Conservation (phyloP, 2,797 vertebrate species). For the Arrhamphus sclerolepis region DNA sequence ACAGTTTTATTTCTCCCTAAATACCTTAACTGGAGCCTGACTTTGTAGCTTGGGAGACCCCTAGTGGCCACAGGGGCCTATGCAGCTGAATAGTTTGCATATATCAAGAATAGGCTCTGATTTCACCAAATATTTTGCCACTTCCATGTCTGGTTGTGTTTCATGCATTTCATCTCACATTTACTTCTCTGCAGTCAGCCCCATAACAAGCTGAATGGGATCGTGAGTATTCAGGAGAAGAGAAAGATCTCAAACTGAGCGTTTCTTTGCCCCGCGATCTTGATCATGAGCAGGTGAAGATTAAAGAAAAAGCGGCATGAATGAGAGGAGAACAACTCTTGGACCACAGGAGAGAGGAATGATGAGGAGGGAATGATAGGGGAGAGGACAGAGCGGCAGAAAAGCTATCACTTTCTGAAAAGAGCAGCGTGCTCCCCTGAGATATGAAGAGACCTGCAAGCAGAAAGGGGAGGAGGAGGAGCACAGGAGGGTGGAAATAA, state of each 20-base stretch:
- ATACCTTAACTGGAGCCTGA: too few species aligned
- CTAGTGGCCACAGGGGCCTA: not conserved
- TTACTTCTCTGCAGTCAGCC: too few species aligned
- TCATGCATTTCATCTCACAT: too few species aligned
- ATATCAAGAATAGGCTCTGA: not conserved
- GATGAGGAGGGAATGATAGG: not conserved
- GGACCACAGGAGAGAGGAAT: not conserved
- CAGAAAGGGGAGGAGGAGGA: slow-evolving; percentile 45
- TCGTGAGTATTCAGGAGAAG: not conserved
- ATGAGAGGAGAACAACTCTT: slow-evolving; percentile 8
- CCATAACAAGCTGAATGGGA: not conserved
- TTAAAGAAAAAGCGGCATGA: not conserved
- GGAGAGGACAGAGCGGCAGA: slow-evolving; percentile 27
- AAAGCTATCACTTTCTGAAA: slow-evolving; percentile 76
- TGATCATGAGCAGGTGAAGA: slow-evolving; percentile 3
- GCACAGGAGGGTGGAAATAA: not conserved
- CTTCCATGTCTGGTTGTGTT: too few species aligned
- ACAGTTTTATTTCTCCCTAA: too few species aligned
- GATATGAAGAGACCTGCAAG: slow-evolving; percentile 57
- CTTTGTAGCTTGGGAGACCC: too few species aligned
- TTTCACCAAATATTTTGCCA: too few species aligned
- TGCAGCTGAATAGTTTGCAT: not conserved
- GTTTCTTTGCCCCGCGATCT: slow-evolving; percentile 8
- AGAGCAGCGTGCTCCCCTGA: slow-evolving; percentile 70
- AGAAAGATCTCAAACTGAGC: not conserved